phyloP scores from a whole-genome alignment of 2,113 vertebrate species.

The Cyphomyrus discorhynchus region DNA sequence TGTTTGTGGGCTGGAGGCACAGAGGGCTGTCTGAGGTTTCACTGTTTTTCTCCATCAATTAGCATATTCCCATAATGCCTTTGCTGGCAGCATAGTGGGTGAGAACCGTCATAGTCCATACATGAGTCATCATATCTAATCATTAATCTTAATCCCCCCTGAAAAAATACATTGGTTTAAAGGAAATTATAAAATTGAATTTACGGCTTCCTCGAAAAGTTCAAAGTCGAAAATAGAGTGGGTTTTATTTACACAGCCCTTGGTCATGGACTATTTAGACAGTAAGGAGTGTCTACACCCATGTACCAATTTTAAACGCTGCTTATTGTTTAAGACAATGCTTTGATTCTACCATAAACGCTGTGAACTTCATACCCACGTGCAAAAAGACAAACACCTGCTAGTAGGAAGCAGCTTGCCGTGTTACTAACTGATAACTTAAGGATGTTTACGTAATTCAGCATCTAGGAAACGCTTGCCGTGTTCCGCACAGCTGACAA shows the following conservation, averaged over 20 bases:
- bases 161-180: background rate
- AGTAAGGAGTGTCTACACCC: background rate
- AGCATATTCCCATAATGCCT: background rate
- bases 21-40: background rate
- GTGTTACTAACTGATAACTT: background rate
- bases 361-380: slow-evolving; percentile 7
- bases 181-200: background rate
- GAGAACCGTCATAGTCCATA: background rate
- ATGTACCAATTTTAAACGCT: background rate
- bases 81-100: background rate
- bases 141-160: background rate
- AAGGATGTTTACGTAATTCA: background rate
- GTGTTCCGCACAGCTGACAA: background rate
- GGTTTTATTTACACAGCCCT: background rate
- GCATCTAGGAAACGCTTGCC: background rate
- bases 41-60: background rate
- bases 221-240: background rate
- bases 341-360: background rate
- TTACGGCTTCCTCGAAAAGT: background rate
- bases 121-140: background rate
- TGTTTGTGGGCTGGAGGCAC: background rate
- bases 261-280: background rate
- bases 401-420: background rate
- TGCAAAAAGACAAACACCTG: background rate
- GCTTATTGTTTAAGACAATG: background rate